These are phyloP conservation scores for Nomia melanderi DNA, from an alignment of 1,140 invertebrate species.

Conservation along the genomic window DNA sequence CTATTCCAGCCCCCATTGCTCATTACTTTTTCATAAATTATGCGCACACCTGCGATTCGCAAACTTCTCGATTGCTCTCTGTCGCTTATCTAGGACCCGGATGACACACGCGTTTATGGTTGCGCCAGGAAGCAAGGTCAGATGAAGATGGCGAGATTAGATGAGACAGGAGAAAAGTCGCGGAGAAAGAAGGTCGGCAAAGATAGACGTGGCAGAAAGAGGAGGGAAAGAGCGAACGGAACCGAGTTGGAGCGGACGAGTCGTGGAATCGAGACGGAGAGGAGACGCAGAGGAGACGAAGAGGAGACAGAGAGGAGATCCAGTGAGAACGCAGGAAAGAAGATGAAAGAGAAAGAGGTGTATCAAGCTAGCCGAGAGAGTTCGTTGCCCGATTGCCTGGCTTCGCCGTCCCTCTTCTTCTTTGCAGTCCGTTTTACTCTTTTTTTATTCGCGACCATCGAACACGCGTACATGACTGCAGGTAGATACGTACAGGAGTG, in stretches of 20 bases:
- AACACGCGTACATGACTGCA: conserved; percentile 40
- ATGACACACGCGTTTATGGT: conserved; percentile 44
- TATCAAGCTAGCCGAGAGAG: conserved; percentile 49
- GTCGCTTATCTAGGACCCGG: conserved; percentile 34
- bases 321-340: conserved; percentile 8
- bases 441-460: conserved; percentile 51
- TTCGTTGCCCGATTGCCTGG: conserved; percentile 64
- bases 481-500: conserved; percentile 34
- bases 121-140: conserved; percentile 25
- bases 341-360: conserved; percentile 36
- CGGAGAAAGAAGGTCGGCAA: conserved; percentile 5
- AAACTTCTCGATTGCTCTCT: conserved; percentile 42
- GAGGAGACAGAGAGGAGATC: too few relatives aligned
- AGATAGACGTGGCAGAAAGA: not conserved
- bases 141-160: conserved; percentile 47
- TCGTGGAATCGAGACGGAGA: conserved; percentile 12
- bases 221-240: not conserved
- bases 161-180: conserved; percentile 33
- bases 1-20: not conserved
- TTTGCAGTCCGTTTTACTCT: conserved; percentile 41
- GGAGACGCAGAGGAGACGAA: too few relatives aligned
- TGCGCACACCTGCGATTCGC: conserved; percentile 27
- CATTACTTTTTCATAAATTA: conserved; percentile 12
- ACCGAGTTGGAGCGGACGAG: not conserved
- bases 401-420: conserved; percentile 47